Conservation (phyloP, 2,113 vertebrate species). For the Psilopsiagon aymara region DNA sequence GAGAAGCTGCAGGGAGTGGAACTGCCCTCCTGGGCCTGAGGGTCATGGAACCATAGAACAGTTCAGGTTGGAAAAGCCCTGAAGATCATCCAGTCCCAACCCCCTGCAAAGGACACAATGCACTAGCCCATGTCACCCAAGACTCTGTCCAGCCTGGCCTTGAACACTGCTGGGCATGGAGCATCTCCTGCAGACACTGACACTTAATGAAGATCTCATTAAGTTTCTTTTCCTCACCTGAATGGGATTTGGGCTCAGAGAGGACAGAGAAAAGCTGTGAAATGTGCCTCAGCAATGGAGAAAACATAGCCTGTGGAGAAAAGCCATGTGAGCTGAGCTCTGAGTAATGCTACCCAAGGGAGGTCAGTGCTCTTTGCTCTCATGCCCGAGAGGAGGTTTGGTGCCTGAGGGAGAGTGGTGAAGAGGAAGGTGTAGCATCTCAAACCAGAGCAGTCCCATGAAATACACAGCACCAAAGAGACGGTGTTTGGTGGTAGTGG, state of each 20-base stretch:
- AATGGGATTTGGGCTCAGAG: neutral
- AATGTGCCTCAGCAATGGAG: neutral
- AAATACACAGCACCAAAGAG: neutral
- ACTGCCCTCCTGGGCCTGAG: neutral
- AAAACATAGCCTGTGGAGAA: neutral
- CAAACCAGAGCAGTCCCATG: neutral
- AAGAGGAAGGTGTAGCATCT: neutral
- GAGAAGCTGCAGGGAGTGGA: neutral
- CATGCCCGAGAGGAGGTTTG: neutral
- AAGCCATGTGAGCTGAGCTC: neutral
- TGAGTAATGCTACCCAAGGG: neutral
- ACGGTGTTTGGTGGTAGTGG: rapidly evolving
- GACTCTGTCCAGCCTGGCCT: neutral
- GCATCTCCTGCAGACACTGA: neutral
- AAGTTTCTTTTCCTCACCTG: neutral
- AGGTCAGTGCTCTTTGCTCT: neutral
- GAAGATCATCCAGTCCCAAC: neutral
- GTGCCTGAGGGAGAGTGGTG: rapidly evolving
- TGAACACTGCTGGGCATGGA: neutral
- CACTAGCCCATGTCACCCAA: neutral
- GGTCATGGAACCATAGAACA: neutral
- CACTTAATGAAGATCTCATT: neutral
- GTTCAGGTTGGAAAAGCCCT: neutral
- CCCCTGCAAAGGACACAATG: neutral
- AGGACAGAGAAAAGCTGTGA: neutral